A percentile compares a stretch with the other conserved stretches of the same genome.
Conservation (phyloP, 2,113 vertebrate genomes). For the Charina bottae region DNA sequence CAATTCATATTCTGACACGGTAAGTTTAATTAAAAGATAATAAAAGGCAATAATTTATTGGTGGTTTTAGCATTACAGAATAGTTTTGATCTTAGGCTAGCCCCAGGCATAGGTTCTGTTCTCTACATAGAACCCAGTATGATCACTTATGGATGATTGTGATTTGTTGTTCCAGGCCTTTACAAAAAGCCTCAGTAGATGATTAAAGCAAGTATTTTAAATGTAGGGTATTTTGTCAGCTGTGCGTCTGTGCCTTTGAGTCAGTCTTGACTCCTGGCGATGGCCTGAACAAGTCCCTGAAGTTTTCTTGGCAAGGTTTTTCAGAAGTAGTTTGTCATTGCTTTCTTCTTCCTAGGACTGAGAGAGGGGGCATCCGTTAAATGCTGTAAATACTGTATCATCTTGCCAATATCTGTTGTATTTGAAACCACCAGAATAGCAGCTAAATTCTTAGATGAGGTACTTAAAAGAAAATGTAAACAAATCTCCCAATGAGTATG, state of each 20-base stretch:
- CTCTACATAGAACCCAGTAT: conserved; percentile 28
- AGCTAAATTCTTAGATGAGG: too few relatives aligned
- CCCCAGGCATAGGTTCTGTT: conserved; percentile 35
- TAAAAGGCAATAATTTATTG: conserved; percentile 66
- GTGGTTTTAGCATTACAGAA: conserved; percentile 57
- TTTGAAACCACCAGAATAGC: too few relatives aligned
- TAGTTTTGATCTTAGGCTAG: conserved; percentile 60
- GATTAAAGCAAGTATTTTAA: neutral
- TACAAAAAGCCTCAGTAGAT: too few relatives aligned
- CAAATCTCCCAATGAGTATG: too few relatives aligned
- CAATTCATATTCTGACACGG: conserved; percentile 49
- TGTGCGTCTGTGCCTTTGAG: neutral
- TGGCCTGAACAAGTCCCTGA: neutral
- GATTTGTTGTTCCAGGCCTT: neutral
- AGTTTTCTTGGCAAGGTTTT: neutral
- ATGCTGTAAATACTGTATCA: too few relatives aligned
- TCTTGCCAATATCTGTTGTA: too few relatives aligned
- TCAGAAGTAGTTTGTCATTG: neutral
- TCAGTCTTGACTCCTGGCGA: neutral
- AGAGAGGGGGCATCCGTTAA: too few relatives aligned
- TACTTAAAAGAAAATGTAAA: too few relatives aligned
- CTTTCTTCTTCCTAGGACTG: neutral
- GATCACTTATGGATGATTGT: neutral
- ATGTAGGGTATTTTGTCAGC: neutral
- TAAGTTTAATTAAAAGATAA: conserved; percentile 61